These are phyloP conservation scores for Plebejus melissa DNA, from an alignment of 2,888 invertebrate genomes.

Conservation along the genomic window DNA sequence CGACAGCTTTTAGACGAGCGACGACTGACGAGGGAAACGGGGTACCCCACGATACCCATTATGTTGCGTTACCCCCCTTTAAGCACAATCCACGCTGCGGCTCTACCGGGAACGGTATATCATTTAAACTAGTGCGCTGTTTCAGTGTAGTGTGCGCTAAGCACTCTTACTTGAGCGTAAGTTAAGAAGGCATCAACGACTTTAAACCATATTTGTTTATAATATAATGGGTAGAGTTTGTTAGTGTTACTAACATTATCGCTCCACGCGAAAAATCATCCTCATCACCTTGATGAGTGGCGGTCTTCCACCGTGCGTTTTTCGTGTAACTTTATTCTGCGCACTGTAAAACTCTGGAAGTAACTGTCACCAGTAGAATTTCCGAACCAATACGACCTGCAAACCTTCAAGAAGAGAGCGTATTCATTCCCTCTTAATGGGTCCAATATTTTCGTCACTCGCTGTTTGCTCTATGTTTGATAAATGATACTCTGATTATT, in stretches of 20 bases:
- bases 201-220: background rate
- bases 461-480: background rate
- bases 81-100: background rate
- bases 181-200: background rate
- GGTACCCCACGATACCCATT: background rate
- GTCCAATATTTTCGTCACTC: background rate
- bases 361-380: too few species aligned
- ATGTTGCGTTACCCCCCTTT: background rate
- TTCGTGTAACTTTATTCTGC: too few species aligned
- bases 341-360: too few species aligned
- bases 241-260: background rate
- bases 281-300: too few species aligned
- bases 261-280: too few species aligned
- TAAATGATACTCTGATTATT: too few species aligned
- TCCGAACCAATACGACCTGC: too few species aligned
- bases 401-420: too few species aligned
- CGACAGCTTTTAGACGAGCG: slow-evolving; percentile 8
- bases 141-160: background rate
- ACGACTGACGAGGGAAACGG: slow-evolving; percentile 18
- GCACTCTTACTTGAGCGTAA: background rate
- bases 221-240: background rate
- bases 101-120: background rate
- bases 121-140: background rate
- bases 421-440: too few species aligned
- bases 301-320: too few species aligned